These are phyloP conservation scores for Cabera pusaria DNA, from an alignment of 2,888 invertebrate species.

Conservation along the genomic window DNA sequence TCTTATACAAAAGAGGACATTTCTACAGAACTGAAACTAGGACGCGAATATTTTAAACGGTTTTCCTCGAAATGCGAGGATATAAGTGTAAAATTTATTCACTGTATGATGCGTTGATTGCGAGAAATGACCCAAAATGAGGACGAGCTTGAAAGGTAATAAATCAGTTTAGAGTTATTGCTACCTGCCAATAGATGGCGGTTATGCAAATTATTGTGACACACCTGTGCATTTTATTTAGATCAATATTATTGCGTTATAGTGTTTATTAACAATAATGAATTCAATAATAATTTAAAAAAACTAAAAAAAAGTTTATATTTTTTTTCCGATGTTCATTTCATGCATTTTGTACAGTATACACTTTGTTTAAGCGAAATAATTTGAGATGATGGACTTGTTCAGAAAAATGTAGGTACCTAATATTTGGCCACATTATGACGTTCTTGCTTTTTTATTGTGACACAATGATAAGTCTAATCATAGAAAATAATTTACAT, in stretches of 20 bases:
- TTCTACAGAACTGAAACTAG: slow-evolving; percentile 68
- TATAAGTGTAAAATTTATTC: slow-evolving; percentile 41
- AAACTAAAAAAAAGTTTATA: too few relatives aligned
- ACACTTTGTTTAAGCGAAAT: too few relatives aligned
- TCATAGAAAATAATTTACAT: slow-evolving; percentile 20
- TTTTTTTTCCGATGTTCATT: too few relatives aligned
- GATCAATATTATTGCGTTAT: too few relatives aligned
- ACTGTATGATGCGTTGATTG: slow-evolving; percentile 40
- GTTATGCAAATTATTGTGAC: slow-evolving; percentile 25
- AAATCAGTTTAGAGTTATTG: slow-evolving; percentile 47
- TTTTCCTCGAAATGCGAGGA: slow-evolving; percentile 57
- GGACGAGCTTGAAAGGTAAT: slow-evolving; percentile 51
- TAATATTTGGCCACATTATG: too few relatives aligned
- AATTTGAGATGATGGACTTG: too few relatives aligned
- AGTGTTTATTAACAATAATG: too few relatives aligned
- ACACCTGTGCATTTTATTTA: too few relatives aligned
- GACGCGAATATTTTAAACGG: slow-evolving; percentile 55
- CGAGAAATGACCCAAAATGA: slow-evolving; percentile 60
- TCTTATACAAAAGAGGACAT: slow-evolving; percentile 66
- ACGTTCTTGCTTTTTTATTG: too few relatives aligned
- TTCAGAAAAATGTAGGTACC: too few relatives aligned
- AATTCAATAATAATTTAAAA: too few relatives aligned
- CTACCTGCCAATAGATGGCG: slow-evolving; percentile 74
- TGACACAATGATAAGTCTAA: slow-evolving; percentile 4
- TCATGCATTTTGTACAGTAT: too few relatives aligned